These are phyloP conservation scores for Acestrorhynchus altus DNA, from an alignment of 2,797 vertebrate genomes.

Conservation along the genomic window DNA sequence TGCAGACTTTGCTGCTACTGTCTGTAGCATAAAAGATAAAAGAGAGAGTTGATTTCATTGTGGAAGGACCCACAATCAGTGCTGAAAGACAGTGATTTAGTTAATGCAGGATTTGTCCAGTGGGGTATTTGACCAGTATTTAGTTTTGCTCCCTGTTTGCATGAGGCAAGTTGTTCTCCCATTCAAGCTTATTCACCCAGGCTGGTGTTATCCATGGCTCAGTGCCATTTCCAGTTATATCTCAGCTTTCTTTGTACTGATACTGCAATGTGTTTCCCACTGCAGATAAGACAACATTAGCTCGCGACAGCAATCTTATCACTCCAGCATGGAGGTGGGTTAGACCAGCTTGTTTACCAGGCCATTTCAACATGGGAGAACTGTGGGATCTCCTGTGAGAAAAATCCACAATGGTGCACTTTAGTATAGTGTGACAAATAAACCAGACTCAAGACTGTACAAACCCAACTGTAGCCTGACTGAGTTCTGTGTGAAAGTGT, in stretches of 20 bases:
- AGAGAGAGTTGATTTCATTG: not conserved
- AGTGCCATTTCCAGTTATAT: slow-evolving; percentile 43
- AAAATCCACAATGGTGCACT: slow-evolving; percentile 25
- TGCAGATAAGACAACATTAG: slow-evolving; percentile 66
- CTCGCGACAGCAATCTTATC: slow-evolving; percentile 49
- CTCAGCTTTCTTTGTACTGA: slow-evolving; percentile 42
- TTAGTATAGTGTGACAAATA: not conserved
- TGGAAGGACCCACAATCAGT: not conserved
- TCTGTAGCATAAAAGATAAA: slow-evolving; percentile 4
- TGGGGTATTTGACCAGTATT: not conserved
- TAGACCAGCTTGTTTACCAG: slow-evolving; percentile 42
- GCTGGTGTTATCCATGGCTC: slow-evolving; percentile 16
- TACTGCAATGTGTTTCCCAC: slow-evolving; percentile 73
- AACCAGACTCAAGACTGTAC: too few species aligned
- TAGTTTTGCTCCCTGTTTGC: not conserved
- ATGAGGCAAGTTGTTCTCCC: not conserved
- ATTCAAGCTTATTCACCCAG: not conserved
- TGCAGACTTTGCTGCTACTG: slow-evolving; percentile 4
- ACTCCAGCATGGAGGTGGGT: slow-evolving; percentile 28
- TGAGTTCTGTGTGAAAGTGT: too few species aligned
- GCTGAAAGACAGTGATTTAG: not conserved
- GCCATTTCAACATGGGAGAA: slow-evolving; percentile 23
- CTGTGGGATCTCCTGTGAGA: not conserved
- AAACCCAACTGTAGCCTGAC: not conserved
- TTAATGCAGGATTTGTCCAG: not conserved